Percentiles rank a stretch among this genome's conserved stretches.
Conservation (phyloP, 2,888 invertebrate genomes). For the Drosophila prolongata region DNA sequence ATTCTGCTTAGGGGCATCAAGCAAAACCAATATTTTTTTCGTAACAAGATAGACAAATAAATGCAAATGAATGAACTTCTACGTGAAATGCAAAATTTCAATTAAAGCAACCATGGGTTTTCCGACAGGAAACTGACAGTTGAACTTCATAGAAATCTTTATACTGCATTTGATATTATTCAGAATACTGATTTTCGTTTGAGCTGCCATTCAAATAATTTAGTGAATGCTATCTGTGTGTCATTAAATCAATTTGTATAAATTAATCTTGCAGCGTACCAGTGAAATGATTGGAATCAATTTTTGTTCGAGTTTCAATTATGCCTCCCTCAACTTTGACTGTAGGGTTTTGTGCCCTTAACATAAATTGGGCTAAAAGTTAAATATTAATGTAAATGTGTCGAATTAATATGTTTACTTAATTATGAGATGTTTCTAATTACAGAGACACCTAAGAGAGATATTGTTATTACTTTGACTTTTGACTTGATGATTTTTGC, state of each 20-base stretch:
- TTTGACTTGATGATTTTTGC: too few relatives aligned
- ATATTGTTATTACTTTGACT: too few relatives aligned
- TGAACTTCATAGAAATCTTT: not conserved
- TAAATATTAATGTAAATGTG: too few relatives aligned
- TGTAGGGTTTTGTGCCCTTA: too few relatives aligned
- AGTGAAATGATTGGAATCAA: not conserved
- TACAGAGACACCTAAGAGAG: too few relatives aligned
- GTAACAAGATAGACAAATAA: constrained; percentile 20
- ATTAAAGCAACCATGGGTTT: too few relatives aligned
- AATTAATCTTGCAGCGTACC: not conserved
- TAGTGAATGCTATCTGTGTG: not conserved
- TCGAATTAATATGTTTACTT: too few relatives aligned
- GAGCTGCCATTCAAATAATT: not conserved
- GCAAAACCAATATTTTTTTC: constrained; percentile 8
- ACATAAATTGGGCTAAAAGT: too few relatives aligned
- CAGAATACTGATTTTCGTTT: not conserved
- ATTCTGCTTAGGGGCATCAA: constrained; percentile 53
- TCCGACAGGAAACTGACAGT: not conserved
- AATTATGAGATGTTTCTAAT: too few relatives aligned
- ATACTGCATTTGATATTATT: not conserved
- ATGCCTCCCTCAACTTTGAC: too few relatives aligned
- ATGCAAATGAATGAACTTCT: constrained; percentile 14
- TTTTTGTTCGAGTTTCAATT: too few relatives aligned
- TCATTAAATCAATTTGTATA: not conserved
- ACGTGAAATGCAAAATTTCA: not conserved